These are phyloP conservation scores for Sebastes minor DNA, from an alignment of 2,797 vertebrate genomes.

Conservation along the genomic window DNA sequence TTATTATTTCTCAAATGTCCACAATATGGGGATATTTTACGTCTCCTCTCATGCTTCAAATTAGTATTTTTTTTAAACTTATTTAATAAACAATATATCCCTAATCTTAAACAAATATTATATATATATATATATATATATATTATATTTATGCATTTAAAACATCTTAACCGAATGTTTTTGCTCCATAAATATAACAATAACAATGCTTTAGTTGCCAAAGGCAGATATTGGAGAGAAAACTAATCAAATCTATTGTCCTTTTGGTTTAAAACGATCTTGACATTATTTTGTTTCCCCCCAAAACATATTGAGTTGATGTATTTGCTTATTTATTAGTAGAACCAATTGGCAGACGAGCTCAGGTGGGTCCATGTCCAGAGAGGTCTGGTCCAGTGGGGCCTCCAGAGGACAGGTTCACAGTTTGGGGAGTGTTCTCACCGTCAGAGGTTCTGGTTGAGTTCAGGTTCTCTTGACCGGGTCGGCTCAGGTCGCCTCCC, in stretches of 20 bases:
- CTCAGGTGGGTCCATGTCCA: background rate
- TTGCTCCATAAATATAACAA: background rate
- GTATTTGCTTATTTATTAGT: background rate
- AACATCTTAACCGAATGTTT: background rate
- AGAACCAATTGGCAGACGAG: background rate
- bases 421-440: background rate
- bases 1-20: background rate
- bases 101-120: background rate
- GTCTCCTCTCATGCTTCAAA: background rate
- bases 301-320: background rate
- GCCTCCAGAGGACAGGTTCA: background rate
- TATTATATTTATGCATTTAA: background rate
- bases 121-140: background rate
- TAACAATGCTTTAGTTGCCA: background rate
- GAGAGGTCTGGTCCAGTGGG: background rate
- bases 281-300: background rate
- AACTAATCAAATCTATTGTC: too few species aligned
- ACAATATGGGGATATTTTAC: background rate
- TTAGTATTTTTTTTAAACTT: too few species aligned
- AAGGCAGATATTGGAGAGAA: too few species aligned
- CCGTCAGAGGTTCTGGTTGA: conserved; percentile 7
- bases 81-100: background rate
- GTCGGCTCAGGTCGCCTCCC: background rate
- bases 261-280: background rate
- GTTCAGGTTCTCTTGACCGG: background rate